Evolutionary conservation across 2,888 invertebrate species (phyloP), one percentile per base, ranked within the genome.

Genomic region (Pachliopta kotzebuea): DNA sequence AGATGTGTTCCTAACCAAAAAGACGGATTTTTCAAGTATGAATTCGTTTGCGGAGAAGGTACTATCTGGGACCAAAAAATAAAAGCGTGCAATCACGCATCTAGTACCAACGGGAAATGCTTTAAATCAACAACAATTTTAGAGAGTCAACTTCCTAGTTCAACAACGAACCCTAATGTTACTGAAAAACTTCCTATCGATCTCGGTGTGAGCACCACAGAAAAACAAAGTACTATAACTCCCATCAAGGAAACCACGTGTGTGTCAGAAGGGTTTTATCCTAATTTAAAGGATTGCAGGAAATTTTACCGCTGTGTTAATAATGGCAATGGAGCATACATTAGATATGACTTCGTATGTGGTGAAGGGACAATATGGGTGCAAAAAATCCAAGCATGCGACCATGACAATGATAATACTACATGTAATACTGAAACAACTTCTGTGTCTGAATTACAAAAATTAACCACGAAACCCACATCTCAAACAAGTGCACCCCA

Each of bases 51-150:
- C 80, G 95, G 94, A 4, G 93, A 94, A 62, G 96, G 96, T 59
- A 96, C 96, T 7, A 94, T 95, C 42, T 96, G 96, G 96, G 96
- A 96, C 84, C 92, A 93, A 65, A 85, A 91, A 60, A 84, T 94
- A 66, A 93, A 77, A 93, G 94, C 58, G 20, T 96, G 96, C 77
- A 95, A 96, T 80, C 93, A 96, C 77, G 65, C 24, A 58, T 56
- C 62, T 26, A 55, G 18, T 23, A 29, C 56, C 52, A 56, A 56
- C 11, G 52, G 3, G 70, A 65, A 69, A 76, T 45, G 70, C 65
- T 56, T 77, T 67, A 67, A 82, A 26, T n/a, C 53, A 29, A 21
- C 56, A n/a, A 23, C 56, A 14, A 23, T 24, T 65, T 49, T 18
- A 37, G 37, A 9, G 9, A 64, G 23, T 49, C 23, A 31, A 17